Conservation (phyloP, 2,797 vertebrate genomes). For the Hydrocynus forskahlii region DNA sequence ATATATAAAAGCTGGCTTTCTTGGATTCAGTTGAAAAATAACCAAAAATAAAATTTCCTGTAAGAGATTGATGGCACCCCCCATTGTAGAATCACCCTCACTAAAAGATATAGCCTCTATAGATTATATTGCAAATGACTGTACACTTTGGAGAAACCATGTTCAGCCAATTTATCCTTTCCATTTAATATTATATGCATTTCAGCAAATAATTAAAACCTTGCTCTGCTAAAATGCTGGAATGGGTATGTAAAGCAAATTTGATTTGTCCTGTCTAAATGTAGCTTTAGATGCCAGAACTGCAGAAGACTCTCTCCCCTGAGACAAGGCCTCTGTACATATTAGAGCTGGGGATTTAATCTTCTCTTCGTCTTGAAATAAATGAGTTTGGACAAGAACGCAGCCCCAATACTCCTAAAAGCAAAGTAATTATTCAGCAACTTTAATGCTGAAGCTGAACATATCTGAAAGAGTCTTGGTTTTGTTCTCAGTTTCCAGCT, state of each 20-base stretch:
- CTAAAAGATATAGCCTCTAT: no score
- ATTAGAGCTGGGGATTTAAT: neutral
- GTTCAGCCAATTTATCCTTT: neutral
- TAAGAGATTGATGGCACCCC: no score
- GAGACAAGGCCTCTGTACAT: neutral
- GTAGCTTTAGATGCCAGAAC: neutral
- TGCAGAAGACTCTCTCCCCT: neutral
- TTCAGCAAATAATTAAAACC: neutral
- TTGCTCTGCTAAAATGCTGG: neutral
- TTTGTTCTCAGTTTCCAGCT: neutral
- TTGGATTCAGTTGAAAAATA: no score
- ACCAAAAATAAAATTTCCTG: no score
- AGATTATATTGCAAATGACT: neutral
- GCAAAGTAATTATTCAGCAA: neutral
- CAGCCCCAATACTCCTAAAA: neutral
- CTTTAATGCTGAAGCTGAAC: neutral
- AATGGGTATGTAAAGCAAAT: neutral
- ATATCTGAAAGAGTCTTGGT: neutral
- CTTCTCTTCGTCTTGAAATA: neutral
- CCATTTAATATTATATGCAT: neutral
- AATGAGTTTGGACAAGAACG: neutral
- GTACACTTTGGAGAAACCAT: neutral
- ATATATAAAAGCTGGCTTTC: no score
- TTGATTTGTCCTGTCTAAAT: neutral
- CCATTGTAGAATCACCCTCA: no score